Evolutionary conservation across 1,140 invertebrate genomes (phyloP).

Genomic region (Brachionus calyciflorus): DNA sequence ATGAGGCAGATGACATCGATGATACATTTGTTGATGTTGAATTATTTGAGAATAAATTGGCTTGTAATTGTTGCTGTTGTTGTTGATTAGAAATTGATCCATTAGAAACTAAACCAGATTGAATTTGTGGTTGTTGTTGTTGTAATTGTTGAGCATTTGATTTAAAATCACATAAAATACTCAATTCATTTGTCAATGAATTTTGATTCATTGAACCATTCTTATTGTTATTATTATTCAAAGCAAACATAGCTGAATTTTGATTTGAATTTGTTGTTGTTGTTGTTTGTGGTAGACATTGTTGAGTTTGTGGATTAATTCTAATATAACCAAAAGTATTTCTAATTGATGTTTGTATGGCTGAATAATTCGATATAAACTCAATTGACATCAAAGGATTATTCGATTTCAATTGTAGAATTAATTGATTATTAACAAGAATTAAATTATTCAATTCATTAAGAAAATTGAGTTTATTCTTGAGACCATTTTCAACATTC

Average conservation of each 20-base stretch:
- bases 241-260: background rate
- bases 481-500: background rate
- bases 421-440: slow-evolving; percentile 26
- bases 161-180: slow-evolving; percentile 11
- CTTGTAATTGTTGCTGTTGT: no score
- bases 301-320: slow-evolving; percentile 42
- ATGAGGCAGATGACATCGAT: slow-evolving; percentile 25
- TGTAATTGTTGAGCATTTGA: background rate
- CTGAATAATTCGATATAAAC: slow-evolving; percentile 43
- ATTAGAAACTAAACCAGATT: background rate
- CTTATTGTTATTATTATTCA: background rate
- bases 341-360: slow-evolving; percentile 41
- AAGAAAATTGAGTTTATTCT: background rate
- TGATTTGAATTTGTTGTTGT: background rate
- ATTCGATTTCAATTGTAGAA: slow-evolving; percentile 10
- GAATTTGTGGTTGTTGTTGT: no score
- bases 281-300: background rate
- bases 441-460: slow-evolving; percentile 40
- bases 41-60: slow-evolving; percentile 23
- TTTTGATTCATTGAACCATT: background rate
- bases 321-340: slow-evolving; percentile 45
- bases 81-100: no score
- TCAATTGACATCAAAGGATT: slow-evolving; percentile 42
- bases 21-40: slow-evolving; percentile 33
- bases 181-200: slow-evolving; percentile 6